These are phyloP conservation scores for Lagorchestes hirsutus DNA, from an alignment of 2,797 vertebrate genomes.

Conservation along the genomic window DNA sequence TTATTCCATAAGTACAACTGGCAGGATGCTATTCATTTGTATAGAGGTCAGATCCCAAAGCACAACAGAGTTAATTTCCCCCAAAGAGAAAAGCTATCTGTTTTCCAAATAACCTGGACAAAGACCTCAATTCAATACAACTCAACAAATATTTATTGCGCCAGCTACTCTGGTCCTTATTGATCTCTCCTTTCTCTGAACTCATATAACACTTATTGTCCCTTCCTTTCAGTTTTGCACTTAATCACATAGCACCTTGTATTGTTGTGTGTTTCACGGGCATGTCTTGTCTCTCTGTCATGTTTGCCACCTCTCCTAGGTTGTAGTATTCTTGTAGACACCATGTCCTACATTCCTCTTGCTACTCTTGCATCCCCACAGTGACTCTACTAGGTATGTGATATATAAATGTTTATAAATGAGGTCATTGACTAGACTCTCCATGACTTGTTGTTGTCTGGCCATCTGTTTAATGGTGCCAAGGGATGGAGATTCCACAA, in stretches of 20 bases:
- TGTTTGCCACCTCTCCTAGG: background rate
- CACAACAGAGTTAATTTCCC: background rate
- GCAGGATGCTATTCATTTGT: background rate
- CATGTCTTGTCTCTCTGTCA: constrained; percentile 4
- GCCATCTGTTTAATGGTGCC: constrained; percentile 41
- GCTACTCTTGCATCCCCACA: background rate
- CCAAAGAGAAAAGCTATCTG: constrained; percentile 36
- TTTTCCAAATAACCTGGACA: constrained; percentile 49
- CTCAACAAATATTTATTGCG: constrained; percentile 55
- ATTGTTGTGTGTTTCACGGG: background rate
- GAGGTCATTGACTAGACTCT: constrained; percentile 22
- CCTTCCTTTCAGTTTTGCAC: background rate
- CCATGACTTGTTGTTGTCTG: constrained; percentile 19
- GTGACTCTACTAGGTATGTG: background rate
- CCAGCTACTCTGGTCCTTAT: background rate
- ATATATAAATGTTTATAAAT: background rate
- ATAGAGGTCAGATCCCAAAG: background rate
- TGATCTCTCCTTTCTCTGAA: constrained; percentile 38
- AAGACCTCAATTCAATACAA: constrained; percentile 43
- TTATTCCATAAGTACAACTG: background rate
- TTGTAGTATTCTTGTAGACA: background rate
- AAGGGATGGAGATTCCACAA: constrained; percentile 3
- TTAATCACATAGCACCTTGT: constrained; percentile 16
- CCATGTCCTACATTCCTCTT: background rate
- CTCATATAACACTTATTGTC: constrained; percentile 1